phyloP scores from a whole-genome alignment of 2,797 vertebrate genomes.

The Epinephelus coioides region DNA sequence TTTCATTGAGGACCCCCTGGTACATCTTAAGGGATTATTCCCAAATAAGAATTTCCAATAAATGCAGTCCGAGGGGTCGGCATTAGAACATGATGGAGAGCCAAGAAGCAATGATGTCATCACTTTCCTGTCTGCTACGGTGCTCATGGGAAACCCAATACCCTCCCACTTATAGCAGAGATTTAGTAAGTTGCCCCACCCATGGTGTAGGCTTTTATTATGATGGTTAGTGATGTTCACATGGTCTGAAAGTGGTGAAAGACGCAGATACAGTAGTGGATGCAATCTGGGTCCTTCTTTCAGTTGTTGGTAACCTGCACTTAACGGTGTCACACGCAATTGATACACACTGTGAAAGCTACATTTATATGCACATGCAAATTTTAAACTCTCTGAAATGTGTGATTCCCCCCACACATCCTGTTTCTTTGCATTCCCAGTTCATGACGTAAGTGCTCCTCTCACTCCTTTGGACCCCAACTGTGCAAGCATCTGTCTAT shows the following conservation, averaged over 20 bases:
- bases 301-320: not conserved
- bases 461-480: slow-evolving; percentile 26
- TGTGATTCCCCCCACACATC: not conserved
- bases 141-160: slow-evolving; percentile 51
- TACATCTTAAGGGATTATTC: too few relatives aligned
- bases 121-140: slow-evolving; percentile 30
- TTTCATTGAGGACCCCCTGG: too few relatives aligned
- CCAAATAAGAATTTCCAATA: too few relatives aligned
- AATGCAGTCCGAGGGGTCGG: slow-evolving; percentile 3
- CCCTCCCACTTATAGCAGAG: slow-evolving; percentile 54
- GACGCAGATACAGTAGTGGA: not conserved
- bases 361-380: not conserved
- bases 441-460: slow-evolving; percentile 12
- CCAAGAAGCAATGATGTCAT: slow-evolving; percentile 64
- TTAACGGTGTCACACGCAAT: not conserved
- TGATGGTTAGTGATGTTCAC: slow-evolving; percentile 17
- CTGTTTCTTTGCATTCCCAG: slow-evolving; percentile 1
- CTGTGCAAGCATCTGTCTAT: slow-evolving; percentile 62
- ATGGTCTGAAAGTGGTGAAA: slow-evolving; percentile 1
- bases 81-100: slow-evolving; percentile 30
- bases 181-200: slow-evolving; percentile 36
- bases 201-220: slow-evolving; percentile 35
- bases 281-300: not conserved
- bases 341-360: not conserved
- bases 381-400: not conserved